Conservation (phyloP, 2,888 invertebrate genomes). For the Caenorhabditis macrosperma region DNA sequence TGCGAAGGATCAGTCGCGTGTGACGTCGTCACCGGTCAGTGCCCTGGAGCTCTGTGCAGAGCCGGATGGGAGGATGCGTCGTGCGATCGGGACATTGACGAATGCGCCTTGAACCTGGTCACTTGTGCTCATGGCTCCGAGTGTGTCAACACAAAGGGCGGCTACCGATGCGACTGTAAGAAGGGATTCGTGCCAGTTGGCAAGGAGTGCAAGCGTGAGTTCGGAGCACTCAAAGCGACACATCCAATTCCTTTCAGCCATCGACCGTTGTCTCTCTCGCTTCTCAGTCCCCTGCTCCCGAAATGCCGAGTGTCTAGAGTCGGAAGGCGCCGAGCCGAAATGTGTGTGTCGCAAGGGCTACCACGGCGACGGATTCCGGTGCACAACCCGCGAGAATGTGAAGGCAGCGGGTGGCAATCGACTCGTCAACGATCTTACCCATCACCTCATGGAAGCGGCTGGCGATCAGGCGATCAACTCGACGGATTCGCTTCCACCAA, state of each 20-base stretch:
- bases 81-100: conserved; percentile 87
- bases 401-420: conserved; percentile 30
- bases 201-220: conserved; percentile 71
- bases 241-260: conserved; percentile 18
- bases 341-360: conserved; percentile 75
- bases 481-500: neutral
- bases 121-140: conserved; percentile 89
- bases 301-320: conserved; percentile 69
- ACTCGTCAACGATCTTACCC: conserved; percentile 26
- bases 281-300: conserved; percentile 70
- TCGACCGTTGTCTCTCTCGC: conserved; percentile 62
- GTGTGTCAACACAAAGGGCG: conserved; percentile 89
- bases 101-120: conserved; percentile 85
- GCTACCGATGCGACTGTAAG: conserved; percentile 82
- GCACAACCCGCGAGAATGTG: conserved; percentile 34
- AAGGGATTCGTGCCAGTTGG: conserved; percentile 73
- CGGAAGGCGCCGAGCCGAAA: conserved; percentile 40
- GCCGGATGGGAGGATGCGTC: conserved; percentile 74
- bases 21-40: conserved; percentile 75
- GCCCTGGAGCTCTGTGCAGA: conserved; percentile 71
- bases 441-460: conserved; percentile 33
- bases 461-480: conserved; percentile 19
- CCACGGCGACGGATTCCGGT: conserved; percentile 72
- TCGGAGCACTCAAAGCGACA: neutral
- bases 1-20: conserved; percentile 76